Conservation (phyloP, 2,888 invertebrate species). For the Tipula unca region DNA sequence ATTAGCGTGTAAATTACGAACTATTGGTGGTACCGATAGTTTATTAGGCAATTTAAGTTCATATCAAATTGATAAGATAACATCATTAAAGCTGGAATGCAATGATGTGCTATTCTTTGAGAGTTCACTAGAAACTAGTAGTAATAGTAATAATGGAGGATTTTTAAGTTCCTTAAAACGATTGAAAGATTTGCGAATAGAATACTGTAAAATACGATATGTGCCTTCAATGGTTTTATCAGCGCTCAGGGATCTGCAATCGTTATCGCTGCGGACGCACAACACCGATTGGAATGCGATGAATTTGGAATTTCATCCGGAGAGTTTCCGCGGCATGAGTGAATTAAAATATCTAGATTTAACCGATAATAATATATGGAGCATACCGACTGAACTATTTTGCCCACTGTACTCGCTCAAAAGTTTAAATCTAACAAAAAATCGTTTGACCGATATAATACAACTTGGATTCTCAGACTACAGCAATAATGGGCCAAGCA, state of each 20-base stretch:
- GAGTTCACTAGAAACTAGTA: constrained; percentile 52
- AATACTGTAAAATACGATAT: constrained; percentile 68
- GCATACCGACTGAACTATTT: constrained; percentile 60
- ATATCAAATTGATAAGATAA: constrained; percentile 58
- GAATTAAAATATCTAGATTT: constrained; percentile 60
- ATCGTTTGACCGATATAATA: constrained; percentile 69
- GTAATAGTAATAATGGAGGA: constrained; percentile 33
- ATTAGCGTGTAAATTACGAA: constrained; percentile 61
- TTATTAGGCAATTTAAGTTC: constrained; percentile 60
- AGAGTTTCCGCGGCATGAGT: constrained; percentile 60
- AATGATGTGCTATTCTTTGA: constrained; percentile 67
- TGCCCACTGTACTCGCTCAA: constrained; percentile 62
- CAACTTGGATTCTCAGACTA: constrained; percentile 66
- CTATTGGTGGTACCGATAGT: constrained; percentile 59
- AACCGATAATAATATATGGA: constrained; percentile 70
- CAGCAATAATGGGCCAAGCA: constrained; percentile 53
- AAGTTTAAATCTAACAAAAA: constrained; percentile 63
- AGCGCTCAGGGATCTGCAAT: constrained; percentile 56
- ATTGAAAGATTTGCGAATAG: constrained; percentile 71
- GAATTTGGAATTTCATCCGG: constrained; percentile 64
- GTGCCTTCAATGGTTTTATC: constrained; percentile 62
- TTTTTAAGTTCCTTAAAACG: constrained; percentile 55
- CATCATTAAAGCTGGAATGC: constrained; percentile 60
- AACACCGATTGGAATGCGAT: constrained; percentile 74
- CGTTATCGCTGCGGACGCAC: constrained; percentile 60